A percentile compares a stretch with the other conserved stretches of the same genome.
Evolutionary conservation across 2,888 invertebrate species (phyloP).

Genomic region (Volucella inanis): DNA sequence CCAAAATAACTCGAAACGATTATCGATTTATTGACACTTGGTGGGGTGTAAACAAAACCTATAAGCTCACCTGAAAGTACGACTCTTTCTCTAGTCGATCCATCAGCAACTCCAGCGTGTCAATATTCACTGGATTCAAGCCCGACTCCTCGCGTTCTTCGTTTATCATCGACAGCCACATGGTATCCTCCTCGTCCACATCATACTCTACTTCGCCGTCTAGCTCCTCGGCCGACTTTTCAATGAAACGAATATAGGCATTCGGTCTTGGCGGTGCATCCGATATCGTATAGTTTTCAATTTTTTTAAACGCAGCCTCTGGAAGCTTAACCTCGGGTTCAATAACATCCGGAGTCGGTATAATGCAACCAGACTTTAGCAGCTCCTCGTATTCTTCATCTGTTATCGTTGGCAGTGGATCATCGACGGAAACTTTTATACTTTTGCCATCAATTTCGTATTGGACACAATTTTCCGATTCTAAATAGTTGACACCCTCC

Average conservation of each 20-base stretch:
- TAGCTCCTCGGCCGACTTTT: conserved; percentile 95
- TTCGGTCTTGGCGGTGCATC: conserved; percentile 93
- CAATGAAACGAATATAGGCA: conserved; percentile 96
- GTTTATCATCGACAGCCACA: conserved; percentile 96
- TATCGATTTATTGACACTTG: conserved; percentile 26
- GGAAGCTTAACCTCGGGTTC: conserved; percentile 86
- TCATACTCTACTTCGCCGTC: conserved; percentile 98
- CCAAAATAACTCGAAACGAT: not conserved
- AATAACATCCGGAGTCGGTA: conserved; percentile 80
- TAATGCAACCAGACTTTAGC: conserved; percentile 80
- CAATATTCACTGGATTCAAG: conserved; percentile 91
- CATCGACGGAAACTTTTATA: conserved; percentile 87
- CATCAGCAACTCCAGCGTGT: conserved; percentile 97
- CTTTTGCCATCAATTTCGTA: conserved; percentile 93
- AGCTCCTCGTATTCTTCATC: conserved; percentile 85
- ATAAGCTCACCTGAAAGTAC: conserved; percentile 89
- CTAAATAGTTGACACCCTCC: conserved; percentile 88
- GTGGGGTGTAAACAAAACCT: not conserved
- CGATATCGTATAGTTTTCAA: conserved; percentile 90
- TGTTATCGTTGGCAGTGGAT: conserved; percentile 88
- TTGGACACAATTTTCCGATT: conserved; percentile 93
- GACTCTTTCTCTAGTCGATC: conserved; percentile 99
- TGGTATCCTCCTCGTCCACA: conserved; percentile 98
- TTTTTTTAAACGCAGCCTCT: conserved; percentile 87
- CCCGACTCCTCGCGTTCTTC: conserved; percentile 89